phyloP scores from a whole-genome alignment of 2,888 invertebrate genomes.

The Noctua pronuba region DNA sequence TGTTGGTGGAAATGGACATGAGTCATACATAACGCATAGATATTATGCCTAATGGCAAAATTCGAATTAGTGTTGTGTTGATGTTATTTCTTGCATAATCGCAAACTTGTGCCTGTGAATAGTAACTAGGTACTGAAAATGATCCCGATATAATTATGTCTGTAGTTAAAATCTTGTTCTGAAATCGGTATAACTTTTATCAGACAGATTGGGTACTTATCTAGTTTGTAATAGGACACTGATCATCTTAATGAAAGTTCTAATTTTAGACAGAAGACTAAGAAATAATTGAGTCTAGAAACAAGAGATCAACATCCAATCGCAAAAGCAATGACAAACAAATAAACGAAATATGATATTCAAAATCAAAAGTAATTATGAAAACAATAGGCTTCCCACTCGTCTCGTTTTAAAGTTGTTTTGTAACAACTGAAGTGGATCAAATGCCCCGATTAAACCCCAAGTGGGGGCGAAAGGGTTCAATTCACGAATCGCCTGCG shows the following conservation, averaged over 20 bases:
- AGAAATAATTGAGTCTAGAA: conserved; percentile 7
- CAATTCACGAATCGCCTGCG: conserved; percentile 52
- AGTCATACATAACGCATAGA: not conserved
- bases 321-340: not conserved
- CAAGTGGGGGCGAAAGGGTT: conserved; percentile 47
- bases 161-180: not conserved
- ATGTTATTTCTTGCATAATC: not conserved
- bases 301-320: conserved; percentile 1
- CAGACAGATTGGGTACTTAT: not conserved
- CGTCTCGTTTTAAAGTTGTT: conserved; percentile 53
- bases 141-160: not conserved
- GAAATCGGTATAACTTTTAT: not conserved
- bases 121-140: not conserved
- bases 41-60: not conserved
- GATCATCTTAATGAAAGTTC: not conserved
- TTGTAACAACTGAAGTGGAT: conserved; percentile 60
- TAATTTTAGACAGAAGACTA: not conserved
- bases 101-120: not conserved
- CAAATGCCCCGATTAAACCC: conserved; percentile 56
- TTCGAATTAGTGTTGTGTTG: not conserved
- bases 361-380: conserved; percentile 48
- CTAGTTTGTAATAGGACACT: not conserved
- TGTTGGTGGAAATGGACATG: not conserved
- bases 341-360: conserved; percentile 44
- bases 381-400: conserved; percentile 41